Evolutionary conservation across 2,113 vertebrate species (phyloP).

Genomic region (Chaetura pelagica): DNA sequence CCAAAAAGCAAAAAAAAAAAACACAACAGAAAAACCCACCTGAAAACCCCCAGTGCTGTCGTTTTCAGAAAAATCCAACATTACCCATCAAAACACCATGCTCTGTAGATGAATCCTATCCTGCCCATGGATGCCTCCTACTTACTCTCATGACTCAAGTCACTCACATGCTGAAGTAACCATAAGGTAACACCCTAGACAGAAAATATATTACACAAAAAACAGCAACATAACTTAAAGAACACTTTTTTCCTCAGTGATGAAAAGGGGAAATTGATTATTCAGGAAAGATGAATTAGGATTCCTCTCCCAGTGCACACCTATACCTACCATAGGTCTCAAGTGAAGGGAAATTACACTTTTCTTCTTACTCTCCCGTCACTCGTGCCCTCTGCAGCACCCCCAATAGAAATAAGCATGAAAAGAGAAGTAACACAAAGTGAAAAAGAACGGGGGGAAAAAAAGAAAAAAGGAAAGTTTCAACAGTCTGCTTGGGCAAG

Average conservation of each 20-base stretch:
- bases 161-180: background rate
- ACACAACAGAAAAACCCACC: no score
- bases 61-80: background rate
- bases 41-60: background rate
- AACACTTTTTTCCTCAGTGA: background rate
- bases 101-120: background rate
- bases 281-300: background rate
- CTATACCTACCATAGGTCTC: background rate
- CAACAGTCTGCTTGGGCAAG: background rate
- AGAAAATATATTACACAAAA: background rate
- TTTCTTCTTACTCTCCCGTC: background rate
- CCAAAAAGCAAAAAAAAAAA: background rate
- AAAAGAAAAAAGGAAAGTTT: background rate
- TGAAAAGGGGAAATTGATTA: background rate
- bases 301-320: background rate
- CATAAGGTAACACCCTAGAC: slow-evolving; percentile 13
- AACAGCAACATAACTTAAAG: background rate
- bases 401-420: background rate
- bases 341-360: background rate
- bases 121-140: background rate
- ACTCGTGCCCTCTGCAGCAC: background rate
- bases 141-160: slow-evolving; percentile 20
- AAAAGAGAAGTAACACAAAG: background rate
- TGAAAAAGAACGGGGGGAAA: background rate
- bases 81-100: background rate